Base-by-base conservation (phyloP, 1,140 invertebrate genomes). In the Bombus huntii region DNA sequence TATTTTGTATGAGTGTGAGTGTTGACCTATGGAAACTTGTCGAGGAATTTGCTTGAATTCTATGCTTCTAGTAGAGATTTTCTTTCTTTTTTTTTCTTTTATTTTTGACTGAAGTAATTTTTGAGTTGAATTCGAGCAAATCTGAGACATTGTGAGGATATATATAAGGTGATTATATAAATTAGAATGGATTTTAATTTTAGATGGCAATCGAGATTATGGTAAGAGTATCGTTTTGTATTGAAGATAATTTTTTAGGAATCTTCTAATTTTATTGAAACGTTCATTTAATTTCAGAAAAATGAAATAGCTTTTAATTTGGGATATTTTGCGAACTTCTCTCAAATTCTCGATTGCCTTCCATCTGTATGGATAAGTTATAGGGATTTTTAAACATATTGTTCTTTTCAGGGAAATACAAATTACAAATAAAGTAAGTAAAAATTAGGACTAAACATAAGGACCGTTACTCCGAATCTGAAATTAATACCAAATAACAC, bases 51-150 rank as follows among this genome's bases (percentile, higher is more conserved):
- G 74, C 81, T 70, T 13, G 74, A 83, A 34, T 70, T 39, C 72
- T 66, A 13, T 77, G 22, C 22, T 57, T n/a, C 9, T 75, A 13
- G 13, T 22, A 34, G 34, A 22, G 25, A n/a, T 28, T 10, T 59
- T 59, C 25, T 59, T 25, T 12, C 3, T 3, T 28, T 62, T 12
- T 10, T 28, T 62, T 13, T 28, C 0, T 28, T 34, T 18, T 34
- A 22, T 10, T 8, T 9, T 12, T 4, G 18, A 28, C 18, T 53
- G 18, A 53, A 8, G 47, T 12, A 71, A 34, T 10, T 31, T 78
- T 28, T 59, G 0, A 15, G 8, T 18, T 13, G 34, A 65, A 83
- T 68, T 83, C 81, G 31, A 83, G 81, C 72, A 83, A 76, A 9
- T 76, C 42, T 28, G 12, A 10, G 22, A 47, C 1, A 22, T 25